Evolutionary conservation across 2,797 vertebrate species (phyloP).

Genomic region (Danio tinwini): DNA sequence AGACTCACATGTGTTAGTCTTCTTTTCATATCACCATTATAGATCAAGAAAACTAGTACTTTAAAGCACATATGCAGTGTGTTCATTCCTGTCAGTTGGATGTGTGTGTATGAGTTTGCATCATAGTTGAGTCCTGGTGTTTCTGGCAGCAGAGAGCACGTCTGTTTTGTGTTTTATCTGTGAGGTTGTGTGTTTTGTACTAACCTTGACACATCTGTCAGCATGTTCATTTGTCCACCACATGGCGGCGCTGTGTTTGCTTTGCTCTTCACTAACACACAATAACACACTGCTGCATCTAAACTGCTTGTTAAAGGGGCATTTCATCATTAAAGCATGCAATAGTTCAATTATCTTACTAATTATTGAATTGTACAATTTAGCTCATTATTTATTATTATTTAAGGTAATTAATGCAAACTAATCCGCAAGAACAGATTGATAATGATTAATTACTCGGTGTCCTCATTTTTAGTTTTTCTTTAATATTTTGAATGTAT

Average conservation of each 20-base stretch:
- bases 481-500: too few relatives aligned
- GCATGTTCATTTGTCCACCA: background rate
- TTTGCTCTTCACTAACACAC: background rate
- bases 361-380: background rate
- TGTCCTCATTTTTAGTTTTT: background rate
- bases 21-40: background rate
- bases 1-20: background rate
- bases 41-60: background rate
- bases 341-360: background rate
- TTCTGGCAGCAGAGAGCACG: background rate
- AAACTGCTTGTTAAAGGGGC: constrained; percentile 16
- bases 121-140: background rate
- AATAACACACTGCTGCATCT: background rate
- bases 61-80: background rate
- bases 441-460: background rate
- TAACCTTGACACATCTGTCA: background rate
- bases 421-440: background rate
- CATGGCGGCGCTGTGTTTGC: constrained; percentile 6
- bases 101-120: background rate
- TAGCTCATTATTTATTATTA: background rate
- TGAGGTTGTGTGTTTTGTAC: background rate
- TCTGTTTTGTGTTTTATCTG: background rate
- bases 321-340: background rate
- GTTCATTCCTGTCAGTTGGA: background rate
- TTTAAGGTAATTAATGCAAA: background rate